These are phyloP conservation scores for Phthorimaea operculella DNA, from an alignment of 1,140 invertebrate species.

Conservation along the genomic window DNA sequence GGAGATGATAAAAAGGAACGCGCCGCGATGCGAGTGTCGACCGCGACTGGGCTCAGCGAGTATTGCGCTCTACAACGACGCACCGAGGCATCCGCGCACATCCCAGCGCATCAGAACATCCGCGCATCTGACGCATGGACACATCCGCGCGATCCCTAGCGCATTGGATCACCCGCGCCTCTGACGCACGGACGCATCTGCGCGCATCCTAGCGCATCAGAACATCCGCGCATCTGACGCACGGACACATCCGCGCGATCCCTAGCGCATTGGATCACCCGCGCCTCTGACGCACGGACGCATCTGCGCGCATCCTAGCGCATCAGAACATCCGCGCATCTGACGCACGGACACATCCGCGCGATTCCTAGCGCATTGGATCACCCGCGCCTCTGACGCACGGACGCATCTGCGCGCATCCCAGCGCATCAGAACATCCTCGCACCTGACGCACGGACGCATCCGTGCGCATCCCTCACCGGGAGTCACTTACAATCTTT, in stretches of 20 bases:
- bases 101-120: too few species aligned
- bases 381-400: too few species aligned
- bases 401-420: conserved; percentile 31
- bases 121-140: too few species aligned
- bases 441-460: background rate
- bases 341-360: conserved; percentile 32
- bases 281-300: conserved; percentile 39
- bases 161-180: too few species aligned
- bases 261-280: too few species aligned
- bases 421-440: too few species aligned
- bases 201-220: too few species aligned
- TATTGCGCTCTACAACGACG: conserved; percentile 31
- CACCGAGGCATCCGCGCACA: conserved; percentile 31
- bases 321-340: too few species aligned
- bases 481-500: conserved; percentile 21
- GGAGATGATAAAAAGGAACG: background rate
- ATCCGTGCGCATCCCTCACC: conserved; percentile 8
- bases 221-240: too few species aligned
- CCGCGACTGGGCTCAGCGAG: conserved; percentile 25
- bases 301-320: conserved; percentile 21
- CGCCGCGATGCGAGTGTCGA: conserved; percentile 2
- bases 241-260: conserved; percentile 8
- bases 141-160: conserved; percentile 9
- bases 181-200: background rate
- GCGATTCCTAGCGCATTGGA: too few species aligned